Conservation (phyloP, 2,113 vertebrate species). For the Brachypteracias leptosomus region DNA sequence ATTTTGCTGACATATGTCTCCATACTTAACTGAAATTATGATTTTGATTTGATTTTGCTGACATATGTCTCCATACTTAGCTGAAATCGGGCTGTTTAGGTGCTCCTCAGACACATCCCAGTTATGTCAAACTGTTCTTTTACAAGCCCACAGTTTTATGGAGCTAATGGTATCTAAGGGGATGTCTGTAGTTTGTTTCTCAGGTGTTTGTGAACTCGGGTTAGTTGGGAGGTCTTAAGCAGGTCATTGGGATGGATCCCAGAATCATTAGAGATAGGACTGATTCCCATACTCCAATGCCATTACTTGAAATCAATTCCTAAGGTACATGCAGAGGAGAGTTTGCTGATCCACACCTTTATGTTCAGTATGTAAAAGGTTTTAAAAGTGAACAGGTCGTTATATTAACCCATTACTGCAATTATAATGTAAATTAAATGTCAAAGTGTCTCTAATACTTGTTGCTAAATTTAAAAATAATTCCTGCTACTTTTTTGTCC, state of each 20-base stretch:
- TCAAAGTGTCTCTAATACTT: conserved; percentile 23
- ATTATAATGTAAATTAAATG: background rate
- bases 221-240: background rate
- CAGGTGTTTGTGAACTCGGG: background rate
- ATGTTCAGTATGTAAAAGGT: background rate
- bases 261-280: background rate
- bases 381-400: background rate
- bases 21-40: background rate
- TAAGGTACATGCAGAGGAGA: background rate
- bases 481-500: background rate
- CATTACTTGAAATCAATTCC: background rate
- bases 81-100: background rate
- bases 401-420: background rate
- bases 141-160: background rate
- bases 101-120: background rate
- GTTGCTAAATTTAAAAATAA: conserved; percentile 28
- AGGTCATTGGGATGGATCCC: background rate
- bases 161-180: background rate
- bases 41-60: background rate
- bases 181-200: background rate
- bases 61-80: background rate
- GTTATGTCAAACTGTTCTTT: background rate
- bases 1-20: background rate
- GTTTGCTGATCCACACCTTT: background rate
- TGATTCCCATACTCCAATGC: background rate